Percentiles rank a stretch among this genome's conserved stretches.
These are phyloP conservation scores for Proterorhinus semilunaris DNA, from an alignment of 2,113 vertebrate genomes.

Conservation along the genomic window DNA sequence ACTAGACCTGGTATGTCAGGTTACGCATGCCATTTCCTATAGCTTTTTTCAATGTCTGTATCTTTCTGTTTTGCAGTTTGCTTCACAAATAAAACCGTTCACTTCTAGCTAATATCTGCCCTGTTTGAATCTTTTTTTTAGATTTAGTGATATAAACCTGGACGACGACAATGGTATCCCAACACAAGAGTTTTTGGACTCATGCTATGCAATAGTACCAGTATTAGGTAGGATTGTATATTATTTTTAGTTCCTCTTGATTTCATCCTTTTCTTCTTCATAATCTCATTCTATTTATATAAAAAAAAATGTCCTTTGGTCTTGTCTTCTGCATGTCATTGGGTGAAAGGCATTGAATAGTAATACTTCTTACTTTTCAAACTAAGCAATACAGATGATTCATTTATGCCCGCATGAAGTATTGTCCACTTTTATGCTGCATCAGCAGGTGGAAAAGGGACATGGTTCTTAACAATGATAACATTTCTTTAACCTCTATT, in stretches of 20 bases:
- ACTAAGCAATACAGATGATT: no score
- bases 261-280: constrained; percentile 12
- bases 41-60: constrained; percentile 57
- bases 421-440: neutral
- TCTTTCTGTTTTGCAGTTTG: constrained; percentile 40
- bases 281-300: constrained; percentile 25
- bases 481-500: neutral
- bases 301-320: no score
- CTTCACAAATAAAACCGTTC: constrained; percentile 63
- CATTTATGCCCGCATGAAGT: neutral
- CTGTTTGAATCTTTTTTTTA: constrained; percentile 79
- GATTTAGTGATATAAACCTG: constrained; percentile 97
- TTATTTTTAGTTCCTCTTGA: constrained; percentile 47
- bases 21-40: constrained; percentile 52
- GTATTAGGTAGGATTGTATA: constrained; percentile 88
- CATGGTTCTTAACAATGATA: neutral
- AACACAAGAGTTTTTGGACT: constrained; percentile 93
- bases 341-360: constrained; percentile 7
- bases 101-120: constrained; percentile 53
- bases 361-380: constrained; percentile 3
- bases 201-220: constrained; percentile 97
- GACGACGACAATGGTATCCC: constrained; percentile 92
- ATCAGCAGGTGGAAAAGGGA: neutral
- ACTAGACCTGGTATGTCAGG: constrained; percentile 35
- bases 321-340: constrained; percentile 6